A percentile compares a stretch with the other conserved stretches of the same genome.
These are phyloP conservation scores for Chloroclystis v-ata DNA, from an alignment of 2,888 invertebrate genomes.

Conservation along the genomic window DNA sequence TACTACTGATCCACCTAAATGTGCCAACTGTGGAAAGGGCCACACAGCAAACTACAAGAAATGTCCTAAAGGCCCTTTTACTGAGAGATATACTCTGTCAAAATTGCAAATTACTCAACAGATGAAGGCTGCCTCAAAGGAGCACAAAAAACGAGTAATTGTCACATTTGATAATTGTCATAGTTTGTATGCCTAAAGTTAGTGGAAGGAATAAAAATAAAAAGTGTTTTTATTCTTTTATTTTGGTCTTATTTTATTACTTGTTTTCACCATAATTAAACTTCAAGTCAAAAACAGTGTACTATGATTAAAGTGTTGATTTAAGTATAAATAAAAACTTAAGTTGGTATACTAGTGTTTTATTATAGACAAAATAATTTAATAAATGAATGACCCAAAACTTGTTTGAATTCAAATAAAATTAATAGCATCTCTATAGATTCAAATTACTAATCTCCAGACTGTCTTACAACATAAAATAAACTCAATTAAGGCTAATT, in stretches of 20 bases:
- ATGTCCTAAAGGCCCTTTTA: conserved; percentile 40
- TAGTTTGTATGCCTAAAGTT: conserved; percentile 6
- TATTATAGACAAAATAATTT: no score
- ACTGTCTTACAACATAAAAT: no score
- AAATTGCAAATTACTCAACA: conserved; percentile 27
- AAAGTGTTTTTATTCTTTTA: no score
- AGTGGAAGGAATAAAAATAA: background rate
- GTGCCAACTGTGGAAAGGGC: conserved; percentile 50
- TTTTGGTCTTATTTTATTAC: no score
- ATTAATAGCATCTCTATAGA: no score
- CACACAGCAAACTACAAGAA: conserved; percentile 53
- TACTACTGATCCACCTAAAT: conserved; percentile 40
- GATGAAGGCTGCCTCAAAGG: background rate
- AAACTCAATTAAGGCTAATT: no score
- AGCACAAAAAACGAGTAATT: background rate
- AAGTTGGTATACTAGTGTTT: no score
- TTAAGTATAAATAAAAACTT: no score
- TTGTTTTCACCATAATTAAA: no score
- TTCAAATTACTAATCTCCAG: no score
- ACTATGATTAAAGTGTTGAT: background rate
- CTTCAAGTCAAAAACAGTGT: background rate
- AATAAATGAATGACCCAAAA: no score
- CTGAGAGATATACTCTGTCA: conserved; percentile 14
- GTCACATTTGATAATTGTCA: conserved; percentile 14
- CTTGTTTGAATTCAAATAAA: no score